These are phyloP conservation scores for Eremobia ochroleuca DNA, from an alignment of 2,888 invertebrate species.

Conservation along the genomic window DNA sequence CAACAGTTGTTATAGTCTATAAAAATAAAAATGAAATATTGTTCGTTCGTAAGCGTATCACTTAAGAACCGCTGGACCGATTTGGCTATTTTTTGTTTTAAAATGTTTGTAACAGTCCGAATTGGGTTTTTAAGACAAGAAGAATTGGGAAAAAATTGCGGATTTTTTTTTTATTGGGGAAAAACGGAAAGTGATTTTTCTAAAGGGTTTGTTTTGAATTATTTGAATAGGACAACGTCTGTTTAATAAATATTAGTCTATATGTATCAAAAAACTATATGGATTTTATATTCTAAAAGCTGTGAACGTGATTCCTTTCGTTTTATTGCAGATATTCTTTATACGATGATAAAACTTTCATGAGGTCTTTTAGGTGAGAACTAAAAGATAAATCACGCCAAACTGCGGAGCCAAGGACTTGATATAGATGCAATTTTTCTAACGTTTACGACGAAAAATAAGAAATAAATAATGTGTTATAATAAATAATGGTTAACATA, in stretches of 20 bases:
- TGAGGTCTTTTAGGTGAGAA: constrained; percentile 23
- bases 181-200: not conserved
- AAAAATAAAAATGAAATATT: not conserved
- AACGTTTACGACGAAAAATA: constrained; percentile 4
- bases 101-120: not conserved
- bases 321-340: constrained; percentile 21
- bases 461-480: not conserved
- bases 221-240: not conserved
- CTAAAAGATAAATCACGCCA: constrained; percentile 38
- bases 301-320: not conserved
- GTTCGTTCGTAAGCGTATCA: not conserved
- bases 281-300: not conserved
- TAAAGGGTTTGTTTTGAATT: not conserved
- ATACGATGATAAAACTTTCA: constrained; percentile 34
- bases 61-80: not conserved
- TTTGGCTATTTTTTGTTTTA: not conserved
- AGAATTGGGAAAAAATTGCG: not conserved
- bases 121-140: not conserved
- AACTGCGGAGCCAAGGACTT: constrained; percentile 11
- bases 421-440: constrained; percentile 18
- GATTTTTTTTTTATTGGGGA: not conserved
- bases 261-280: not conserved
- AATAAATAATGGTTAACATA: not conserved
- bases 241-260: not conserved
- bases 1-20: not conserved